These are phyloP conservation scores for Alligator mississippiensis DNA, from an alignment of 2,113 vertebrate species.

Conservation along the genomic window DNA sequence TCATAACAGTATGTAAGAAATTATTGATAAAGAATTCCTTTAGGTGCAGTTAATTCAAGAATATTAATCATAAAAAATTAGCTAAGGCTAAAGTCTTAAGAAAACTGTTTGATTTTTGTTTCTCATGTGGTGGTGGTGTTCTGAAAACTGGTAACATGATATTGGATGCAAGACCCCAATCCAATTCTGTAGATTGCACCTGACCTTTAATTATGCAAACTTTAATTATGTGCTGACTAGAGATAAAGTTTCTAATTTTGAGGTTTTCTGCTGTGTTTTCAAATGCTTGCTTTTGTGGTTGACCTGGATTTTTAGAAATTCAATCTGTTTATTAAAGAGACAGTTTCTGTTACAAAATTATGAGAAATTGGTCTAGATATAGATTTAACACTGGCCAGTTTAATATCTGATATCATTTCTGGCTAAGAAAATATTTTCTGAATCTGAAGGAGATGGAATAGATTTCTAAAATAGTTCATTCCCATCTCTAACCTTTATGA, in stretches of 20 bases:
- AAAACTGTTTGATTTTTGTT: background rate
- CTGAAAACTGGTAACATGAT: background rate
- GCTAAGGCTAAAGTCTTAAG: background rate
- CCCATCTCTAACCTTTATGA: background rate
- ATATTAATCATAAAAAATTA: background rate
- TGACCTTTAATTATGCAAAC: background rate
- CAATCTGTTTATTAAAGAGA: background rate
- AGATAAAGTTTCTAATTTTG: background rate
- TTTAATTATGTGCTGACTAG: background rate
- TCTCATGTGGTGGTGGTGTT: background rate
- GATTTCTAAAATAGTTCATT: background rate
- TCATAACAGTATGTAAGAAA: background rate
- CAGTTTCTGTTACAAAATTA: background rate
- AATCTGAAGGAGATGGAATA: background rate
- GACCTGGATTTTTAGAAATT: background rate
- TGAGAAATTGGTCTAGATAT: background rate
- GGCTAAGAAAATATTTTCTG: background rate
- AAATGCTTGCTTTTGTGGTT: background rate
- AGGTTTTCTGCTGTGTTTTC: background rate
- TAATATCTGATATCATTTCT: background rate
- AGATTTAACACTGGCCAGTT: background rate
- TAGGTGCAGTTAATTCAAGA: slow-evolving; percentile 2
- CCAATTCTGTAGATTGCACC: no score
- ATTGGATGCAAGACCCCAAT: background rate
- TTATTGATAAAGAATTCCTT: background rate